Conservation (phyloP, 2,888 invertebrate genomes). For the Alentia gelatinosa region DNA sequence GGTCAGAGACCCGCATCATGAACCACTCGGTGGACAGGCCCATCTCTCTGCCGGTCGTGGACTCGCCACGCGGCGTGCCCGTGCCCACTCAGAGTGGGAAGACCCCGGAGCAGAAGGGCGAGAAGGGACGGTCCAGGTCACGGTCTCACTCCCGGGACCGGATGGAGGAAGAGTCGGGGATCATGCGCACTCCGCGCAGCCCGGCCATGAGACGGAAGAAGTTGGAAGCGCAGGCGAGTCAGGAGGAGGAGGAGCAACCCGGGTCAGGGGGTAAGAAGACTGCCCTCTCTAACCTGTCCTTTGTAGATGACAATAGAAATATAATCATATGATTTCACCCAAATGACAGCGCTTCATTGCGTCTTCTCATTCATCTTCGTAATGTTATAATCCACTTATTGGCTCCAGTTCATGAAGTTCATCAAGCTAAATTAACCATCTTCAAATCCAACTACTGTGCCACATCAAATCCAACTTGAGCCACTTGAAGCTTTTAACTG, state of each 20-base stretch:
- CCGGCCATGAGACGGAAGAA: constrained; percentile 16
- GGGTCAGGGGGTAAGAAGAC: not conserved
- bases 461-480: too few relatives aligned
- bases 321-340: too few relatives aligned
- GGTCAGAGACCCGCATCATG: constrained; percentile 14
- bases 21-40: not conserved
- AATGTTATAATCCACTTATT: too few relatives aligned
- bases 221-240: not conserved
- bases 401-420: too few relatives aligned
- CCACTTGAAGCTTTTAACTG: too few relatives aligned
- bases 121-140: not conserved
- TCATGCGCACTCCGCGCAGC: not conserved
- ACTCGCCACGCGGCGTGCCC: not conserved
- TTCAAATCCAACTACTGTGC: too few relatives aligned
- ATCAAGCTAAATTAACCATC: too few relatives aligned
- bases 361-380: too few relatives aligned
- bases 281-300: too few relatives aligned
- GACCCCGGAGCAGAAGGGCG: not conserved
- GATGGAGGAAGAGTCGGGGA: not conserved
- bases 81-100: not conserved
- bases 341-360: too few relatives aligned
- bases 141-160: not conserved
- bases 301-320: too few relatives aligned
- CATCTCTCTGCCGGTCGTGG: constrained; percentile 27
- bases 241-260: not conserved